Base-by-base conservation (phyloP, 30 jellyfish, hydroid and myxozoan species). In the Hydra vulgaris region DNA sequence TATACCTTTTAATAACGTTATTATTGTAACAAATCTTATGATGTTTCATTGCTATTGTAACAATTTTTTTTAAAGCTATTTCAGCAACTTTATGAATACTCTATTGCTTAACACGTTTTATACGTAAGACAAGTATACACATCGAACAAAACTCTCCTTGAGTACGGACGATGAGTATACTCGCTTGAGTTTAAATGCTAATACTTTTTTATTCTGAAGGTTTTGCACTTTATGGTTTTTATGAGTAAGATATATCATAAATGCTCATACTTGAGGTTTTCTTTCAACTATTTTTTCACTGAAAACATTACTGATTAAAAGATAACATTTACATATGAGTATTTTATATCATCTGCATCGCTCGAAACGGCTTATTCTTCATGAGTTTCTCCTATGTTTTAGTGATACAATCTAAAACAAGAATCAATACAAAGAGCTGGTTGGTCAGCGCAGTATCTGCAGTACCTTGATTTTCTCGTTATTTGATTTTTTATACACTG, bases 371-470 rank as follows among this genome's bases (percentile, higher is more conserved):
- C 17, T 70, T 15, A 25, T 70, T 15, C 76, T 8, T 8, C 1
- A 70, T 70, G 18, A 8, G 18, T 70, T 70, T 70, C 18, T 74
- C 70, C 81, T 21, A 74, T 7, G 81, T 74, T 23, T 74, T 74
- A 15, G 70, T 74, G 81, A 18, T 74, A 74, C 61, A 74, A 27
- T 23, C 81, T 24, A 15, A 74, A 74, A 27, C 73, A 74, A 15
- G 76, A 74, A 74, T 74, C 70, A 27, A 74, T 24, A 54, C 75
- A 74, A 74, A 74, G 81, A 27, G 81, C 81, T 74, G 81, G 81
- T 24, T 15, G 17, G 53, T 74, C 81, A 7, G 61, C 7, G 18
- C 81, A 19, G 75, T 74, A 74, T 24, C 81, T 74, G 4, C 81
- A 74, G 18, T 74, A 74, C 15, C 81, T 24, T 74, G 81, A 74